Evolutionary conservation across 2,888 invertebrate genomes (phyloP), one percentile per base, ranked within the genome.

Genomic region (Cotesia congregata): DNA sequence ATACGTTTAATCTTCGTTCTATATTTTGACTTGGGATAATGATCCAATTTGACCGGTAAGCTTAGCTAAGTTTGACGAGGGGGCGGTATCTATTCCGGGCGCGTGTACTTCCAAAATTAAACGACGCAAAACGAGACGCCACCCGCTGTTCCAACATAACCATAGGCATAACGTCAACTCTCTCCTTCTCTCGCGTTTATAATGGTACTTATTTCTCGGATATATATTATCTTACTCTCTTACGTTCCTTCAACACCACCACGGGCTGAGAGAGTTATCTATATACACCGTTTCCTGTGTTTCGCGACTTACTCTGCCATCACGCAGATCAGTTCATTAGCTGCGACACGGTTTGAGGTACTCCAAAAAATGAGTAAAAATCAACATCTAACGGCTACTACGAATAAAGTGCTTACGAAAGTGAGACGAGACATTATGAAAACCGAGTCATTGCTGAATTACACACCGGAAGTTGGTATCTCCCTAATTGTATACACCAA

Each of bases 41-140:
- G 67, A 73, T 67, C 73, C 50, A n/a, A 73, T 73, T 73, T 20
- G 20, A 40, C 68, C 69, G 62, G 65, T 64, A 71, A 75, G 64
- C 39, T n/a, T 38, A 39, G 65, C 61, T 40, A 67, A 76, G 41
- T 67, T 15, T 69, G 68, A 67, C 67, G 81, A 83, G 83, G 82
- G 80, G 83, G 81, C 81, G 82, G 82, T 80, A 80, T 83, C 86
- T 86, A 86, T 86, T 86, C 83, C 82, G 75, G 84, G 81, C 72
- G 77, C 79, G 77, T 78, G 80, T 72, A 80, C 83, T 80, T 84
- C 86, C 83, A 86, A 86, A 86, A 84, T 86, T 86, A 86, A 83
- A 84, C 85, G 83, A 85, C 85, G 80, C 85, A 83, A 86, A 82
- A 84, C 85, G 83, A 67, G 67, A 65, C 39, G 70, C 67, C 75